phyloP scores from a whole-genome alignment of 2,888 invertebrate species.

The Lingula anatina region DNA sequence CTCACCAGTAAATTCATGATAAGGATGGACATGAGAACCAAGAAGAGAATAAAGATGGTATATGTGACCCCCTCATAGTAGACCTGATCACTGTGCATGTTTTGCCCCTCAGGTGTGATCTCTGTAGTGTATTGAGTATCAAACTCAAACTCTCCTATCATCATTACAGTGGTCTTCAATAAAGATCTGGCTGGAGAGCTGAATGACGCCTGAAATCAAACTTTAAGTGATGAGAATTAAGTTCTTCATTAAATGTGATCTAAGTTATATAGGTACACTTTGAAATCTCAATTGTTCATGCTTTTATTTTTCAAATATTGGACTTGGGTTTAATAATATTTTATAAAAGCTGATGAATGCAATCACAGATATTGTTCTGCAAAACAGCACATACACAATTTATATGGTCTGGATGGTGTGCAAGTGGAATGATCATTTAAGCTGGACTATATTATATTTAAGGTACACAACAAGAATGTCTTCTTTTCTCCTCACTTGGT shows the following conservation, averaged over 20 bases:
- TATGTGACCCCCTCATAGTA: conserved; percentile 44
- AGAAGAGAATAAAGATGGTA: conserved; percentile 49
- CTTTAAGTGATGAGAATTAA: too few species aligned
- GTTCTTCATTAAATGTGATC: too few species aligned
- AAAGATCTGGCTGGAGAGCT: conserved; percentile 28
- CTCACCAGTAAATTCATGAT: conserved; percentile 53
- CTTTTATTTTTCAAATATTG: too few species aligned
- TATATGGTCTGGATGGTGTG: neutral
- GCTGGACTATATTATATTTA: too few species aligned
- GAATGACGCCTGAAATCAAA: conserved; percentile 31
- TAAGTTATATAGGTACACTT: too few species aligned
- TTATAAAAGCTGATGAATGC: neutral
- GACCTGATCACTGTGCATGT: conserved; percentile 9
- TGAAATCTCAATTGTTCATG: too few species aligned
- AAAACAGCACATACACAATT: neutral
- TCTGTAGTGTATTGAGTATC: conserved; percentile 25
- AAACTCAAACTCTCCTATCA: conserved; percentile 52
- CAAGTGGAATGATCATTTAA: neutral
- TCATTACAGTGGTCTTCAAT: conserved; percentile 50
- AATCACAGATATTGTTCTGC: neutral
- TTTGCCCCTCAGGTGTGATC: neutral
- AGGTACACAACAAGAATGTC: too few species aligned
- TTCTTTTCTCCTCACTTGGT: conserved; percentile 39
- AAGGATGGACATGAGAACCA: conserved; percentile 48
- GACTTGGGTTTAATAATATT: too few species aligned